These are phyloP conservation scores for Salvator merianae DNA, from an alignment of 2,113 vertebrate genomes.

Conservation along the genomic window DNA sequence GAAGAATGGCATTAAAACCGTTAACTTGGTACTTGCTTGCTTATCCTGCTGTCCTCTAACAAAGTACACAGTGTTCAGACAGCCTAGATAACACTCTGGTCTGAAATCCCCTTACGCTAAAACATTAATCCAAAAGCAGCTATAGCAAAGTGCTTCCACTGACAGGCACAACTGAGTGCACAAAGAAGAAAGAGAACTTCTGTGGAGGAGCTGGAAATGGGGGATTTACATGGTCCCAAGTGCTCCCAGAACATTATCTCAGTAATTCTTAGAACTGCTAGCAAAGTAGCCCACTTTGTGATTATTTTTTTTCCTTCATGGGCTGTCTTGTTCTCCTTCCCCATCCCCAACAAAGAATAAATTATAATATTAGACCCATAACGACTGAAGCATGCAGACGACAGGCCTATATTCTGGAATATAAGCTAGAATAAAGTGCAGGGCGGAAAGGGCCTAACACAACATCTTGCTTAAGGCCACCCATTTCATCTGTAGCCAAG, in stretches of 20 bases:
- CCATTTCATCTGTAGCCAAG: neutral
- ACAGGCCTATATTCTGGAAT: neutral
- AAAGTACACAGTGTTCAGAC: neutral
- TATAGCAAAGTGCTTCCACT: neutral
- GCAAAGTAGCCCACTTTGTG: neutral
- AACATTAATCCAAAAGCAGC: neutral
- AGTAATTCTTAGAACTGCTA: neutral
- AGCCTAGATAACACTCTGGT: neutral
- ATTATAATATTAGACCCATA: no score
- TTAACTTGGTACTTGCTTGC: neutral
- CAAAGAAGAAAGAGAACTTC: neutral
- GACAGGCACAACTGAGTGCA: neutral
- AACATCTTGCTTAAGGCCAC: no score
- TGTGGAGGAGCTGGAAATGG: neutral
- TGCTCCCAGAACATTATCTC: neutral
- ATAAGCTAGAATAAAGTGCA: neutral
- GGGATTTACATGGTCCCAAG: neutral
- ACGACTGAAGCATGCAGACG: no score
- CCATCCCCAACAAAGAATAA: no score
- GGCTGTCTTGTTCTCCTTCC: no score
- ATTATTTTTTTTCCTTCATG: no score
- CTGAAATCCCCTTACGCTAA: neutral
- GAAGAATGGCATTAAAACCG: neutral
- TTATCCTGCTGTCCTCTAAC: neutral
- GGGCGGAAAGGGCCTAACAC: no score